Base-by-base conservation (phyloP, 35 echinoderm and acorn worm species). In the Anneissia japonica region DNA sequence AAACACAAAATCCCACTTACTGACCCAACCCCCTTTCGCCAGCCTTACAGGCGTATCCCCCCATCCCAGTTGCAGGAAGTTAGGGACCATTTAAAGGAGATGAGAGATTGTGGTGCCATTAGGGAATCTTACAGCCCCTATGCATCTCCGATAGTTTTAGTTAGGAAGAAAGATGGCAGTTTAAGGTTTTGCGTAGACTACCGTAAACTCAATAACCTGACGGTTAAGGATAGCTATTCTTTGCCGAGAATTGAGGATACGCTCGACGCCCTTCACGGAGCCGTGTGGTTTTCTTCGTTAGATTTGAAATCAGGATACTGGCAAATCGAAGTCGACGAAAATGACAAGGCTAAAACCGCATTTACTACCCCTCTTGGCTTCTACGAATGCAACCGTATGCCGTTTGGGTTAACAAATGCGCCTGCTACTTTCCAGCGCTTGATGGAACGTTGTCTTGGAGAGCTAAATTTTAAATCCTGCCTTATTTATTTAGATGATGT, bases 401-500 rank as follows among this genome's bases (percentile, higher is more conserved):
- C 79, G 0, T 84, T 87, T 83, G 85, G 90, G 12, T 35, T 92
- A 11, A 92, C 84, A 0, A 88, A 85, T 74, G 86, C 80, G 17
- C 85, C 85, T 4, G 80, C 82, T 23, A 88, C 86, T 3, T 93
- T 93, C 55, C 90, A 87, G 36, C 4, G 89, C 13, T 19, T 90
- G 3, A 85, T 90, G 82, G 89, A 90, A 73, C 30, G 40, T 28
- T 88, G 85, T 74, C 28, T 93, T 21, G 91, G 86, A 1, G 90
- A 87, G 35, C 37, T 87, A 32, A 87, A 92, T 46, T 72, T 87
- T 13, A 82, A 87, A 36, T 10, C n/a, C n/a, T n/a, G n/a, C n/a
- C n/a, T n/a, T 0, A 35, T 93, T 14, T 93, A 93, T 36, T 46
- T 85, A 0, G 86, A 93, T 84, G 91, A 93, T 74, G 41, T 93